Evolutionary conservation across 2,113 vertebrate genomes (phyloP).

Genomic region (Mugil cephalus): DNA sequence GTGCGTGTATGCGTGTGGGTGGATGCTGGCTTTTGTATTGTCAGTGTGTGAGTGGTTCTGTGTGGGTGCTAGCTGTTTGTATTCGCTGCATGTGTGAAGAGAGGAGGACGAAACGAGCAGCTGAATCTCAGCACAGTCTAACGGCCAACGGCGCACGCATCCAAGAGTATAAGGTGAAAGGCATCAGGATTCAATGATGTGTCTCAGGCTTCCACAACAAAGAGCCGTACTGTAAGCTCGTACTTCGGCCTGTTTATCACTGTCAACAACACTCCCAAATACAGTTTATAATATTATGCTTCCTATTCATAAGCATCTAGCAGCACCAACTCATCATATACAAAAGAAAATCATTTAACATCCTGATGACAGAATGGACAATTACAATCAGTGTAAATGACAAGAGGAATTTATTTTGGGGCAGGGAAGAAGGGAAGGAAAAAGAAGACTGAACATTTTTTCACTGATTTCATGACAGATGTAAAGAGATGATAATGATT

Average conservation of each 20-base stretch:
- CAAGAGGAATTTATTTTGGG: too few species aligned
- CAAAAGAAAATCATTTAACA: too few species aligned
- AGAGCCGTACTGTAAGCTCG: not conserved
- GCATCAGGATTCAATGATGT: constrained; percentile 45
- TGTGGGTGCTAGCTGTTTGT: constrained; percentile 66
- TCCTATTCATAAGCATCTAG: not conserved
- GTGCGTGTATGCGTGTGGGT: constrained; percentile 20
- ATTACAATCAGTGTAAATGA: too few species aligned
- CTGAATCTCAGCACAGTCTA: constrained; percentile 63
- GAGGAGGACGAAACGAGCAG: constrained; percentile 65
- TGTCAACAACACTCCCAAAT: not conserved
- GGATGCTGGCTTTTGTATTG: constrained; percentile 28
- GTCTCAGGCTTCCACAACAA: constrained; percentile 17
- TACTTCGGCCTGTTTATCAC: not conserved
- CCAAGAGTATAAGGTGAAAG: constrained; percentile 37
- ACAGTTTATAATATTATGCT: not conserved
- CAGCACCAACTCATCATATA: not conserved
- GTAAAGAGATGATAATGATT: too few species aligned
- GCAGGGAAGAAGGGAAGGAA: too few species aligned
- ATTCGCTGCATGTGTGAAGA: constrained; percentile 66
- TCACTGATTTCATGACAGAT: too few species aligned
- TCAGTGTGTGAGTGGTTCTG: constrained; percentile 31
- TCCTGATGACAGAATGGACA: too few species aligned
- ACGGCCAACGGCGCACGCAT: constrained; percentile 3
- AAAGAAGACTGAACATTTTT: too few species aligned